Conservation (phyloP, 2,797 vertebrate genomes). For the Cossypha dichroa region DNA sequence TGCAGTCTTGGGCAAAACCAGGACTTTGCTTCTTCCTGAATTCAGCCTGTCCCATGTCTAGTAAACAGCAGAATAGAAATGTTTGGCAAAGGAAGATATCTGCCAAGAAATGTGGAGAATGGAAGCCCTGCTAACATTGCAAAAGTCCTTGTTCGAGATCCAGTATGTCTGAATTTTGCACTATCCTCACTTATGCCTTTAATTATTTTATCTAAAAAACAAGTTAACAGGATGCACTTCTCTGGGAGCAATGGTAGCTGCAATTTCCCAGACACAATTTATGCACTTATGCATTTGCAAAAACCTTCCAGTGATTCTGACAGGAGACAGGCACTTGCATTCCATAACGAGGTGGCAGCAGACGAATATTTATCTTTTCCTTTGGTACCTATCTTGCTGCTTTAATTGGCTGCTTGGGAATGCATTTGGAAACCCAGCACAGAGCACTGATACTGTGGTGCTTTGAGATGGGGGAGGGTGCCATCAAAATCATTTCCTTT, state of each 20-base stretch:
- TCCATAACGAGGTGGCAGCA: background rate
- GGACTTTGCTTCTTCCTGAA: background rate
- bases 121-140: background rate
- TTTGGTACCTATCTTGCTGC: conserved; percentile 11
- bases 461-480: background rate
- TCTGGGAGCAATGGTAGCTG: background rate
- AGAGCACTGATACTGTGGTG: background rate
- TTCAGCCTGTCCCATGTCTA: background rate
- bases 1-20: background rate
- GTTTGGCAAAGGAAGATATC: background rate
- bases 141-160: background rate
- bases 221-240: background rate
- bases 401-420: conserved; percentile 12
- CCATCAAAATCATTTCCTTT: background rate
- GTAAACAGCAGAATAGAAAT: background rate
- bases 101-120: background rate
- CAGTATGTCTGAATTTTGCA: background rate
- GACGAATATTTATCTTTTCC: background rate
- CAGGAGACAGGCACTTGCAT: background rate
- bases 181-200: background rate
- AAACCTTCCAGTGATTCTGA: conserved; percentile 13
- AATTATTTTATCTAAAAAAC: background rate
- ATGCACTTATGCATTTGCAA: background rate
- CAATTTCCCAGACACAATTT: background rate
- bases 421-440: background rate